A percentile compares a stretch with the other conserved stretches of the same genome.
These are phyloP conservation scores for Cheumatopsyche charites DNA, from an alignment of 1,140 invertebrate genomes.

Conservation along the genomic window DNA sequence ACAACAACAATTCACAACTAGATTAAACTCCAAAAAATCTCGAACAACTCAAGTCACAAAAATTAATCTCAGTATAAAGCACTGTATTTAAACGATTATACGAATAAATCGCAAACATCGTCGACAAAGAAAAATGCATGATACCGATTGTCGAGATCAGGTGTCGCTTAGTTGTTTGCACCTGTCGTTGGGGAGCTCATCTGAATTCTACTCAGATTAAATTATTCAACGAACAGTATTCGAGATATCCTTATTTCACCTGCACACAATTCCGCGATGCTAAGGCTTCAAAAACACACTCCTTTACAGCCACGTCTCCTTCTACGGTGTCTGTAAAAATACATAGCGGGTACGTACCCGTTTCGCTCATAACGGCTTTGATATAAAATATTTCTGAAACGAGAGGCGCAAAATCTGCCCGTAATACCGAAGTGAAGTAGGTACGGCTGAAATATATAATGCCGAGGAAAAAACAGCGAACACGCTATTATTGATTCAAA, in stretches of 20 bases:
- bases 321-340: constrained; percentile 9
- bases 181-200: constrained; percentile 9
- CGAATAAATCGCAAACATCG: no score
- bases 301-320: neutral
- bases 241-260: constrained; percentile 33
- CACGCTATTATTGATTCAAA: constrained; percentile 28
- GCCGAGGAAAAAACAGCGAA: neutral
- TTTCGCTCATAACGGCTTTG: neutral
- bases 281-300: constrained; percentile 25
- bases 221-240: constrained; percentile 33
- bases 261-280: constrained; percentile 24
- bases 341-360: neutral
- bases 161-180: neutral
- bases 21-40: no score
- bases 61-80: no score
- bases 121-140: neutral
- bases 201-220: constrained; percentile 35
- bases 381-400: constrained; percentile 20
- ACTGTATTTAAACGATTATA: no score
- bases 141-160: neutral
- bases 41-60: no score
- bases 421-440: neutral
- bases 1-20: no score
- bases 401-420: neutral
- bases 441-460: neutral